Evolutionary conservation across 2,888 invertebrate species (phyloP).

Genomic region (Calliphora vomitoria): DNA sequence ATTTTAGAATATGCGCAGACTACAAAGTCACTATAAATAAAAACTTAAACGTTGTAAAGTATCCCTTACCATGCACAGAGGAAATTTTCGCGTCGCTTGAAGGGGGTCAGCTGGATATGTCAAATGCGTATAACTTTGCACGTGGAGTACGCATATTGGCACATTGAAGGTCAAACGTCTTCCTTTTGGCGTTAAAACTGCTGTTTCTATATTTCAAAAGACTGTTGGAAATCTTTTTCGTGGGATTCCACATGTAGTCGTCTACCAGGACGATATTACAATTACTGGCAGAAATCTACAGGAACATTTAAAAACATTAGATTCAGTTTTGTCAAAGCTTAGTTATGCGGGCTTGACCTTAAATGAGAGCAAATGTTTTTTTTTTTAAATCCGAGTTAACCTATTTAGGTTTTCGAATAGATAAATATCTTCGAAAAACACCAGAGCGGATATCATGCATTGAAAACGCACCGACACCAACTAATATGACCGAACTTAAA

Average conservation of each 20-base stretch:
- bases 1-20: too few relatives aligned
- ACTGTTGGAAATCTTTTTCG: neutral
- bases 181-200: conserved; percentile 33
- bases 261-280: too few relatives aligned
- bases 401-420: conserved; percentile 53
- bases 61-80: conserved; percentile 14
- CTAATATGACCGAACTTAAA: conserved; percentile 42
- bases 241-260: too few relatives aligned
- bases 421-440: conserved; percentile 46
- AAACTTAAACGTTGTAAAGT: neutral
- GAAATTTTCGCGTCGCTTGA: too few relatives aligned
- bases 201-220: conserved; percentile 35
- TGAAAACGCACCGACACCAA: conserved; percentile 41
- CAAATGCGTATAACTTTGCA: too few relatives aligned
- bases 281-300: neutral
- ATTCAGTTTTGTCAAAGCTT: conserved; percentile 52
- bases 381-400: conserved; percentile 57
- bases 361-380: conserved; percentile 61
- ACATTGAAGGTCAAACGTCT: conserved; percentile 17
- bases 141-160: too few relatives aligned
- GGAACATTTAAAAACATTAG: conserved; percentile 47
- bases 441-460: conserved; percentile 16
- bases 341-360: conserved; percentile 28
- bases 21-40: too few relatives aligned
- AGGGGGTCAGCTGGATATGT: too few relatives aligned